phyloP scores from a whole-genome alignment of 1,140 invertebrate genomes.

The Choristoneura fumiferana region DNA sequence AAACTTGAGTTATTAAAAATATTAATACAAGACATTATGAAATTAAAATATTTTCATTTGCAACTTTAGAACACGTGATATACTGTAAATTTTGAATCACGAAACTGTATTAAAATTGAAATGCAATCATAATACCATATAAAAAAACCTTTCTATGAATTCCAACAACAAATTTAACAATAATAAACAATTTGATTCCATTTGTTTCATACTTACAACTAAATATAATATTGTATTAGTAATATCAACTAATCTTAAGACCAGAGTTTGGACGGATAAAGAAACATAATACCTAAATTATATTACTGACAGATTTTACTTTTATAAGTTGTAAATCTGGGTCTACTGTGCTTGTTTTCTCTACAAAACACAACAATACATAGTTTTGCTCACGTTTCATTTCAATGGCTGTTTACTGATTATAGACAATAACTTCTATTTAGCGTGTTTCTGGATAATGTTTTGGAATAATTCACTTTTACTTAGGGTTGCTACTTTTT shows the following conservation, averaged over 20 bases:
- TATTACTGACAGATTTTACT: neutral
- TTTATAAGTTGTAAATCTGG: neutral
- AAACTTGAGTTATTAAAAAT: constrained; percentile 8
- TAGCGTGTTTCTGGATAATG: no score
- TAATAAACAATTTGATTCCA: constrained; percentile 23
- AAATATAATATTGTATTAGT: constrained; percentile 18
- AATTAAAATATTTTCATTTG: neutral
- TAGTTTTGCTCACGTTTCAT: no score
- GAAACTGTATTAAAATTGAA: constrained; percentile 11
- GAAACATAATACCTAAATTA: constrained; percentile 9
- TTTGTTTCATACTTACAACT: constrained; percentile 14
- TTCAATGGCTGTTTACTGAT: no score
- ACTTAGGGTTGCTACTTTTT: no score
- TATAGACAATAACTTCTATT: no score
- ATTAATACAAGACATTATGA: neutral
- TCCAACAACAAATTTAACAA: constrained; percentile 30
- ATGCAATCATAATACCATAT: neutral
- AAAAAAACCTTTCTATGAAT: constrained; percentile 1
- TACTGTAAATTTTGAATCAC: neutral
- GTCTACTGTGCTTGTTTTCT: neutral
- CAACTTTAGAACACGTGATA: no score
- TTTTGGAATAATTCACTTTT: no score
- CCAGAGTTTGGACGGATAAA: constrained; percentile 39
- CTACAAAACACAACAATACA: no score
- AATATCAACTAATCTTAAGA: constrained; percentile 33